Conservation (phyloP, 2,888 invertebrate species). For the Barypeithes pellucidus region DNA sequence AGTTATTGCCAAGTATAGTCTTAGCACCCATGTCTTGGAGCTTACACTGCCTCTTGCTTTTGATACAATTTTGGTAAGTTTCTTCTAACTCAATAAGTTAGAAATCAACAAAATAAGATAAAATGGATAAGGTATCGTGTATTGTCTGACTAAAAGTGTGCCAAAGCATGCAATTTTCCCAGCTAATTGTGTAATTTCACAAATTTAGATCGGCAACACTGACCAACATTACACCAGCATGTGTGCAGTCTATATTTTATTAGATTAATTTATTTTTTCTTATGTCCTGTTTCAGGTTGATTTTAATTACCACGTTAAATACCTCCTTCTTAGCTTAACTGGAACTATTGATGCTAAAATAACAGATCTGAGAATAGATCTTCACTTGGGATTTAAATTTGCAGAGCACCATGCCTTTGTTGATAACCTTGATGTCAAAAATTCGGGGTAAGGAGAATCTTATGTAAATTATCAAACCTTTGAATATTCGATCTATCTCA, state of each 20-base stretch:
- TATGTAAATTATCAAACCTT: no score
- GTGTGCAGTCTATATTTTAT: no score
- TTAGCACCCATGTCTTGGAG: slow-evolving; percentile 41
- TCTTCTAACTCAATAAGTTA: no score
- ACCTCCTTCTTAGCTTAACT: slow-evolving; percentile 73
- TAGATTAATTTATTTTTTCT: no score
- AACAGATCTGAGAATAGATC: slow-evolving; percentile 57
- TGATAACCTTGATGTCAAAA: slow-evolving; percentile 58
- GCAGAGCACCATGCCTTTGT: slow-evolving; percentile 56
- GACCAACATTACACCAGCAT: no score
- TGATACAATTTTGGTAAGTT: slow-evolving; percentile 54
- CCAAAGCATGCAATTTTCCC: no score
- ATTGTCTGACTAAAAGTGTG: no score
- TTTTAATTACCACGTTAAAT: slow-evolving; percentile 73
- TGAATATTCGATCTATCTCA: no score
- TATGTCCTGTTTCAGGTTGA: slow-evolving; percentile 73
- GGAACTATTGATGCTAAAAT: slow-evolving; percentile 72
- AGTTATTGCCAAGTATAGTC: slow-evolving; percentile 62
- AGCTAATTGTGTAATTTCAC: no score
- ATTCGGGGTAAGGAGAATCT: slow-evolving; percentile 61
- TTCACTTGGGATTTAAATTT: slow-evolving; percentile 59
- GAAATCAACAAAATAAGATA: no score
- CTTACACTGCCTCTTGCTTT: slow-evolving; percentile 52
- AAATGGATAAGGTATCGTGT: no score
- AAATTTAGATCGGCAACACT: no score